Evolutionary conservation across 2,797 vertebrate species (phyloP), one percentile per base, ranked within the genome.

Genomic region (Hemibagrus guttatus): DNA sequence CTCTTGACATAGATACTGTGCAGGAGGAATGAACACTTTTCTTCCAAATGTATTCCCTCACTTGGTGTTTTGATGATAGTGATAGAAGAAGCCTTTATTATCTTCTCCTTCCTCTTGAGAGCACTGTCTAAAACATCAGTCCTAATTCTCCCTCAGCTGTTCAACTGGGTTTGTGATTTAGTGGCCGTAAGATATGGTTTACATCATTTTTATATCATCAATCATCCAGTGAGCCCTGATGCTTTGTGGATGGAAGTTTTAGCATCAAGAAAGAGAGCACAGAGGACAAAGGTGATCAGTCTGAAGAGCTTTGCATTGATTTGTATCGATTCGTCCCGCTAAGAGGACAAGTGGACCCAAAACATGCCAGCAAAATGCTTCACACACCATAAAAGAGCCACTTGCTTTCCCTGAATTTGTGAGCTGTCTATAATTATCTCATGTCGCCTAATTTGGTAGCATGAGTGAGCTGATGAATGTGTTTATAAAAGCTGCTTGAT

Each of bases 361-460:
- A 80, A 80, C 78, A 80, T 80, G 79, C 21, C 79, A 81, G 39
- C 61, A 80, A 81, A 66, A 31, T 66, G 8, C 16, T n/a, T 66
- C n/a, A 66, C 11, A 12, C 39, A 11, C 21, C 23, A 79, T 79
- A 35, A 58, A 54, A 59, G 54, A 79, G 52, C 4, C 11, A 13
- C 19, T 79, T 39, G 4, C 4, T 39, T 79, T 49, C 16, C 61
- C 52, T 64, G 26, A 49, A 49, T 49, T 64, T 66, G 42, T 66
- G 16, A 52, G 42, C 42, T 66, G 54, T 42, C 69, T 72, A 84
- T 72, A 84, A 72, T 84, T 28, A 84, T 74, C 35, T 28, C 56
- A 61, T 74, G 26, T 11, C 16, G 2, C 54, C 54, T 74, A 13
- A 63, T 63, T 81, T 63, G 42, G 58, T 81, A 0, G 1, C 78